phyloP scores from a whole-genome alignment of 2,888 invertebrate species.

The Leptothorax acervorum region DNA sequence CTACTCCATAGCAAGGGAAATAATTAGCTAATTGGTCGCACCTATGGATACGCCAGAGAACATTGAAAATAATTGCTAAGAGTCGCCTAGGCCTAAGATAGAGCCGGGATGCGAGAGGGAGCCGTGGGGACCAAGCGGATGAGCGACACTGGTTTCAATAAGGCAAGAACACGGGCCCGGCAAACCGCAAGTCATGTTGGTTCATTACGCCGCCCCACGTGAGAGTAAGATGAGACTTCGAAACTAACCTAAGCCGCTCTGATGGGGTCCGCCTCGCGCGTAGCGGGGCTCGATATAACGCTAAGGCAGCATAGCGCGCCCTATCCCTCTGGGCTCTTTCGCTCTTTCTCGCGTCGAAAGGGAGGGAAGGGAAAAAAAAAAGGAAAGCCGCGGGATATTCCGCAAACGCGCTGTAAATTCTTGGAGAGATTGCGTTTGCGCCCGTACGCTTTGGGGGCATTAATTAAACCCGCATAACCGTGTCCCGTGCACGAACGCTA shows the following conservation, averaged over 20 bases:
- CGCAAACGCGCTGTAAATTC: slow-evolving; percentile 70
- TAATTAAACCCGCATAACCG: slow-evolving; percentile 69
- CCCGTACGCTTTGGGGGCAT: slow-evolving; percentile 64
- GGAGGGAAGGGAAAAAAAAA: background rate
- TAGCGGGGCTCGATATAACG: slow-evolving; percentile 64
- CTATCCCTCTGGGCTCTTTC: slow-evolving; percentile 50
- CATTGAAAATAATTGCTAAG: slow-evolving; percentile 31
- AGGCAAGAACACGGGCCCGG: slow-evolving; percentile 82
- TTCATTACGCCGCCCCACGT: slow-evolving; percentile 84
- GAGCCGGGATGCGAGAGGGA: background rate
- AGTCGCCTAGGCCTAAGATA: slow-evolving; percentile 15
- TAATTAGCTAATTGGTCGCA: slow-evolving; percentile 44
- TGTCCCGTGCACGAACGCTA: slow-evolving; percentile 46
- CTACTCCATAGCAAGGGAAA: slow-evolving; percentile 3
- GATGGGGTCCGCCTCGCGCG: slow-evolving; percentile 76
- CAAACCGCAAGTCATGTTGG: slow-evolving; percentile 85
- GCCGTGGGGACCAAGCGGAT: slow-evolving; percentile 70
- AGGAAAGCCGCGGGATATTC: slow-evolving; percentile 52
- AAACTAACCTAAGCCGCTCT: slow-evolving; percentile 76
- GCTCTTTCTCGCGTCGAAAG: slow-evolving; percentile 39
- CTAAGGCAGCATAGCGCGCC: slow-evolving; percentile 61
- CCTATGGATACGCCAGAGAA: slow-evolving; percentile 16
- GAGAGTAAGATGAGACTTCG: slow-evolving; percentile 82
- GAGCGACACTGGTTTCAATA: slow-evolving; percentile 85
- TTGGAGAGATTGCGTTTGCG: slow-evolving; percentile 68